Base-by-base conservation (phyloP, 2,888 invertebrate species). In the Ischnus inquisitorius region DNA sequence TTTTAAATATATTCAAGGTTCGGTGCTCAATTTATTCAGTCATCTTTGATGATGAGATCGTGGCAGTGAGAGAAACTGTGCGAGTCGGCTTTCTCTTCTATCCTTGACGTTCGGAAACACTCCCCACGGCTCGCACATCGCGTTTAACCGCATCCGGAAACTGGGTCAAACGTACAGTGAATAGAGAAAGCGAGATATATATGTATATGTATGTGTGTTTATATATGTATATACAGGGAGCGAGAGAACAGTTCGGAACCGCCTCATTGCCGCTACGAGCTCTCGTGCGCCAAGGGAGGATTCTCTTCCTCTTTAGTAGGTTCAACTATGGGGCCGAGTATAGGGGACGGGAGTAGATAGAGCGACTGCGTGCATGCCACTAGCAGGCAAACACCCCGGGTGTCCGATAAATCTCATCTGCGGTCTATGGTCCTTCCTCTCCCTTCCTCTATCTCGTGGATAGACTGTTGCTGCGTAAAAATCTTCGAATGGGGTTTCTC, bases 231-330 rank as follows among this genome's bases (percentile, higher is more conserved):
- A 41, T 43, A 41, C 19, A 28, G 43, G 14, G 22, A 48, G 64
- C 51, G 34, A 51, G 34, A 51, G 68, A n/a, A 74, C 48, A 19
- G 80, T 72, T 77, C 39, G 62, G 16, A 60, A 22, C 60, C 60
- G 60, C 76, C 67, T 76, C 67, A 67, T 76, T 28, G 68, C 60
- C 22, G 43, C 71, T 28, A 51, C 78, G 60, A 77, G 67, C 54
- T 86, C 81, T 86, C 81, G 83, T 86, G 85, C 81, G 68, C 79
- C 71, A 75, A 85, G 85, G 79, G 85, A 84, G 79, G 62, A 64
- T 67, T 77, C 79, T 79, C 79, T 25, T 14, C 28, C 78, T 74
- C 41, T 72, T 43, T 51, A 41, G 34, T n/a, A 78, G 64, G 14
- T n/a, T 57, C 57, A 75, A 79, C 64, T 46, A 48, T 67, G 34